A percentile compares a stretch with the other conserved stretches of the same genome.
phyloP scores from a whole-genome alignment of 2,113 vertebrate species.

The Psittacula cyanocephala region DNA sequence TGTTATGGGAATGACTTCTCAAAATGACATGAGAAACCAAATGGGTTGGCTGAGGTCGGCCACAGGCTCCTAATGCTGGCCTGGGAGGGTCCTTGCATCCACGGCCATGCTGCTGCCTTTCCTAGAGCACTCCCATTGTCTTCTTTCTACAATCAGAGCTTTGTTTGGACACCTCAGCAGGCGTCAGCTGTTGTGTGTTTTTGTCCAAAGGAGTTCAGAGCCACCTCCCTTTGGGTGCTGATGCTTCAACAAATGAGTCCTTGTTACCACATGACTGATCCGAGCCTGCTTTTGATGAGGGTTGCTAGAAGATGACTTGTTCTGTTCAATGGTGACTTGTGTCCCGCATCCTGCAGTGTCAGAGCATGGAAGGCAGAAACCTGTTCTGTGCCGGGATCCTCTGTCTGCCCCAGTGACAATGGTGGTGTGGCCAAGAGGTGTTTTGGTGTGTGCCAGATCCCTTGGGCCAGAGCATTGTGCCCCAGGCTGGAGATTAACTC shows the following conservation, averaged over 20 bases:
- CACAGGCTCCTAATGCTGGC: not conserved
- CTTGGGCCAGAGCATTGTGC: accelerated
- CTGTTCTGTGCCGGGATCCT: not conserved
- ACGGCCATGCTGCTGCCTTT: not conserved
- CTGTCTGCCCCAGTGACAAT: accelerated
- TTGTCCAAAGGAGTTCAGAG: not conserved
- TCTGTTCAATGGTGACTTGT: not conserved
- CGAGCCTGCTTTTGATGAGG: not conserved
- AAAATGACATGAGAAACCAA: not conserved
- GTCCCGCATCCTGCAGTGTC: not conserved
- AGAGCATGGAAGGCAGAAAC: accelerated
- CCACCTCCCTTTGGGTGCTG: conserved; percentile 24
- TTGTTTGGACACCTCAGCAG: conserved; percentile 70
- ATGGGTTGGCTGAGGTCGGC: not conserved
- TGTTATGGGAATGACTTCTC: conserved; percentile 61
- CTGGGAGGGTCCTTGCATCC: not conserved
- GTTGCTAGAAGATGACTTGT: not conserved
- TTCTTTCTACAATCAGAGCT: conserved; percentile 59
- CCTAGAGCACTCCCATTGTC: conserved; percentile 52
- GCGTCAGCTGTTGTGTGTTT: conserved; percentile 69
- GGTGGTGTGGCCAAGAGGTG: not conserved
- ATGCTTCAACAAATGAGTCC: conserved; percentile 1
- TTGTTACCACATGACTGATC: conserved; percentile 28
- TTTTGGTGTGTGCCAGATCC: accelerated
- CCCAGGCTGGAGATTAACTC: not conserved